Base-by-base conservation (phyloP, 2,888 invertebrate genomes). In the Agrotis segetum region DNA sequence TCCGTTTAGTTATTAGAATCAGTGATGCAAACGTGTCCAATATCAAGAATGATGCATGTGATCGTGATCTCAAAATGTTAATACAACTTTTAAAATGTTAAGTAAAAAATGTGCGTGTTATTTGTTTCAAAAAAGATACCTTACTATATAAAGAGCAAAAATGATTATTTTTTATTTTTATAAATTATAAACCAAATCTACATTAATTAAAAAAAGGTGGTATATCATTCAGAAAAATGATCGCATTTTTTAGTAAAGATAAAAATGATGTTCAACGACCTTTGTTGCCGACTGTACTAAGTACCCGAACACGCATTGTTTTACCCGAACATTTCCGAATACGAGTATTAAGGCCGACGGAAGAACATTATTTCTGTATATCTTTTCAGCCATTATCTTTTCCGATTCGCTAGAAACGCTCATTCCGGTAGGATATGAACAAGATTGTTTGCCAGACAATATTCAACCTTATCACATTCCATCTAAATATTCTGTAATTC, bases 361-460 rank as follows among this genome's bases (percentile, higher is more conserved):
- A 96, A 93, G 92, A 89, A 75, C 86, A 88, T 92, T 89, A 95
- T 95, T 93, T 92, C 81, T 88, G 90, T 91, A 84, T 89, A 92
- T 93, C 92, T 91, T 92, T 93, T 90, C 88, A 91, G 88, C 91
- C 86, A 95, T 95, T 95, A 95, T 93, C 90, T 91, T 89, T 95
- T 93, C 93, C 93, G 94, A 95, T 95, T 92, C 88, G 90, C 88
- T 92, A 92, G 92, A 93, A 94, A 93, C 92, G 91, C 85, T 85
- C 46, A 88, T 94, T 93, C 93, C 92, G 91, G 89, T 88, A 88
- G 88, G 88, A 88, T 88, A 85, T 85, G 66, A 71, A 62, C 63
- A 71, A 67, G 69, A 67, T 62, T 19, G n/a, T 16, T 29, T 77
- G 77, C 75, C 80, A 82, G 65, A 61, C 74, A 6, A 85, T 82